Evolutionary conservation across 2,113 vertebrate species (phyloP).

Genomic region (Cygnus atratus): DNA sequence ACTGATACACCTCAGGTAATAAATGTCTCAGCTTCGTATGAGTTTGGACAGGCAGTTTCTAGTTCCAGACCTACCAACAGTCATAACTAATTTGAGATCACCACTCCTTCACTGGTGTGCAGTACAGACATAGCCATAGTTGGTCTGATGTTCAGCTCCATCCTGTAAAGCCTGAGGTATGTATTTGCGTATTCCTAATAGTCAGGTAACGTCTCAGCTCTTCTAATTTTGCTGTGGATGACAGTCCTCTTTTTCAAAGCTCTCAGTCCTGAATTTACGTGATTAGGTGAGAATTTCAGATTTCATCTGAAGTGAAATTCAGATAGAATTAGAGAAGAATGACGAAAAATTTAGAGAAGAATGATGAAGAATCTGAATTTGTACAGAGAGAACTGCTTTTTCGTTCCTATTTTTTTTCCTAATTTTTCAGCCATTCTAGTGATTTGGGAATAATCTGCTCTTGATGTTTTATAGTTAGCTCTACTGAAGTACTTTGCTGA

Average conservation of each 20-base stretch:
- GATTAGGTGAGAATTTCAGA: not conserved
- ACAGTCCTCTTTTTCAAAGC: not conserved
- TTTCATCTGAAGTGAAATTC: not conserved
- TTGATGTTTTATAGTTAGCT: not conserved
- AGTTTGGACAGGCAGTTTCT: not conserved
- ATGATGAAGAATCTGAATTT: not conserved
- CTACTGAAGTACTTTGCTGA: not conserved
- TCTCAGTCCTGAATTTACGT: not conserved
- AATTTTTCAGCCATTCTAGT: not conserved
- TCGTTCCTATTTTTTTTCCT: not conserved
- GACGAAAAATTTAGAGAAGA: not conserved
- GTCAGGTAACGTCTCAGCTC: not conserved
- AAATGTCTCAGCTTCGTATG: not conserved
- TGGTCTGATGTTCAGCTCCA: not conserved
- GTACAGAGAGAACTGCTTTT: not conserved
- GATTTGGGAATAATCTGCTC: not conserved
- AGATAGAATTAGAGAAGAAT: not conserved
- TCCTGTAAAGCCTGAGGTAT: not conserved
- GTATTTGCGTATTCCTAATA: not conserved
- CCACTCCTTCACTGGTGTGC: not conserved
- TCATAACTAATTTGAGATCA: not conserved
- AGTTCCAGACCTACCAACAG: not conserved
- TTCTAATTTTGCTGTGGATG: not conserved
- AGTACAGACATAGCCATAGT: not conserved
- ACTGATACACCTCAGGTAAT: not conserved